A percentile compares a stretch with the other conserved stretches of the same genome.
phyloP scores from a whole-genome alignment of 1,140 invertebrate genomes.

The Drosophila littoralis region DNA sequence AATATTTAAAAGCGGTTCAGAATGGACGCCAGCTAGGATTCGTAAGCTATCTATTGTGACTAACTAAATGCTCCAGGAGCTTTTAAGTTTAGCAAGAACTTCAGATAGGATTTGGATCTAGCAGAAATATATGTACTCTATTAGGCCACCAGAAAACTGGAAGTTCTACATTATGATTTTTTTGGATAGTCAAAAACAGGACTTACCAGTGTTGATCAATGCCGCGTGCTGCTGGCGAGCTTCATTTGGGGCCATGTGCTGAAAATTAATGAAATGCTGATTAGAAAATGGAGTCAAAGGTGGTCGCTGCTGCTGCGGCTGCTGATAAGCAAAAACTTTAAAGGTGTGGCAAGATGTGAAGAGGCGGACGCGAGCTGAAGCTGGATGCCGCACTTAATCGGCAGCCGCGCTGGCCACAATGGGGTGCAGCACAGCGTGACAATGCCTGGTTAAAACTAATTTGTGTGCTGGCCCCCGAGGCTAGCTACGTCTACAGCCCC shows the following conservation, averaged over 20 bases:
- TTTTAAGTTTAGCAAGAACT: too few relatives aligned
- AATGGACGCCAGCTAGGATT: too few relatives aligned
- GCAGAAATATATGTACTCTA: too few relatives aligned
- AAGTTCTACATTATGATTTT: too few relatives aligned
- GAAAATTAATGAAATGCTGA: constrained; percentile 70
- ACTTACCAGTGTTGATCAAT: constrained; percentile 12
- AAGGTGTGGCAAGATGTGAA: background rate
- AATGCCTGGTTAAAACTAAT: constrained; percentile 81
- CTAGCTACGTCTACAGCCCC: background rate
- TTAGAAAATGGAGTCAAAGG: constrained; percentile 46
- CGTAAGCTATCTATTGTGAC: too few relatives aligned
- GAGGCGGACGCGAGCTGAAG: background rate
- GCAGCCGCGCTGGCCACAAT: constrained; percentile 60
- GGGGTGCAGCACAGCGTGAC: constrained; percentile 72
- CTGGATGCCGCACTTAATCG: constrained; percentile 66
- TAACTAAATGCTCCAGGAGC: too few relatives aligned
- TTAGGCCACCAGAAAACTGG: too few relatives aligned
- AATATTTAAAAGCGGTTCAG: too few relatives aligned
- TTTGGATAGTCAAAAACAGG: background rate
- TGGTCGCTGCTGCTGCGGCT: background rate
- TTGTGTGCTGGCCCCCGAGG: constrained; percentile 62
- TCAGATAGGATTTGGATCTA: too few relatives aligned
- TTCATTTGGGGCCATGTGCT: constrained; percentile 37
- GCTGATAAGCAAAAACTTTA: constrained; percentile 8
- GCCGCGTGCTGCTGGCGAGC: constrained; percentile 30